Base-by-base conservation (phyloP, 1,140 invertebrate genomes). In the Orius laevigatus region DNA sequence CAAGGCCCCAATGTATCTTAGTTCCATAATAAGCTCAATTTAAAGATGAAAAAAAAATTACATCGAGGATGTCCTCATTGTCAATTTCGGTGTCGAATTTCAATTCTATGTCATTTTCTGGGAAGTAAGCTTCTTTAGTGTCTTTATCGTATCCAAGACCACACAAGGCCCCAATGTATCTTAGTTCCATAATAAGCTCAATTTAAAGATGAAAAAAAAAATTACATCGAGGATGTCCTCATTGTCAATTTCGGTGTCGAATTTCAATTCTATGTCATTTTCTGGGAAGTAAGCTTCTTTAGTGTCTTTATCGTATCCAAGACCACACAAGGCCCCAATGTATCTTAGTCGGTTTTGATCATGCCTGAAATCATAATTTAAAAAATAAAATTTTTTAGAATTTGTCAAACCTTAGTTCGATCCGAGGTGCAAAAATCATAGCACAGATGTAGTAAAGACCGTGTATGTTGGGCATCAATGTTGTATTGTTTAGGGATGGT, bases 401-500 rank as follows among this genome's bases (percentile, higher is more conserved):
- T 19, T 20, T 19, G 19, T 20, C 12, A 14, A 49, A 68, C 71
- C 72, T 69, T 2, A 92, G 58, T 66, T 92, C 84, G 58, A 83
- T 75, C 52, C 63, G 67, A 0, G 88, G 90, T 20, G 83, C 73
- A 64, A 95, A 95, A 1, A 93, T 65, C 18, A 95, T 59, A 2
- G 73, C 62, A 38, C 92, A 66, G 0, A 94, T 57, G 11, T 79
- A 69, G 1, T 78, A 75, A 6, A 95, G 67, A 0, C 88, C 88
- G 20, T 75, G 76, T 39, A 91, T 76, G 55, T 82, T 79, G 0
- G 91, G 90, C 81, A 95, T 79, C 0, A 93, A 56, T 0, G 86
- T 89, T 2, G 89, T 93, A 53, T 84, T 74, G 1, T 79, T 68
- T 1, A 85, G 62, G 0, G 64, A n/a, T n/a, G n/a, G n/a, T n/a